Conservation (phyloP, 1,140 invertebrate genomes). For the Hetaerina americana region DNA sequence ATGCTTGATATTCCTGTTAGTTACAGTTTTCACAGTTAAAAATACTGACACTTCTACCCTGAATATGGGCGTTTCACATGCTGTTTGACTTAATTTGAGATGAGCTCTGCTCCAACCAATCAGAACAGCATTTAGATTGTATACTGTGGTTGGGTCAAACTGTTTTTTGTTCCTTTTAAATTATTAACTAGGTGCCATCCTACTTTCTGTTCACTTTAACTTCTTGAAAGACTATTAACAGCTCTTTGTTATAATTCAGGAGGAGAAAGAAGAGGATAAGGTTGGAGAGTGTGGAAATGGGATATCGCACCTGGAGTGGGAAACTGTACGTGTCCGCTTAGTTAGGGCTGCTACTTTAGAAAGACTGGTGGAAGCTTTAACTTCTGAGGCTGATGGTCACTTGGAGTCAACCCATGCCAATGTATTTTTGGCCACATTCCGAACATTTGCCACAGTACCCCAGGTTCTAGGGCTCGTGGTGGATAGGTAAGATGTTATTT, state of each 20-base stretch:
- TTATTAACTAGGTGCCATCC: too few relatives aligned
- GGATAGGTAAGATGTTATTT: constrained; percentile 55
- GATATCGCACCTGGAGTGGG: constrained; percentile 96
- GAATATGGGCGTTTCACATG: too few relatives aligned
- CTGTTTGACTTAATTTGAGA: too few relatives aligned
- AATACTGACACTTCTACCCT: too few relatives aligned
- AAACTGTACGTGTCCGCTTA: constrained; percentile 91
- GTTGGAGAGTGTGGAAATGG: not conserved
- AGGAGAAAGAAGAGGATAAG: constrained; percentile 59
- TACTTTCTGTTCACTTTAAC: not conserved
- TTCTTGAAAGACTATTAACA: not conserved
- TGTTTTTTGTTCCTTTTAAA: too few relatives aligned
- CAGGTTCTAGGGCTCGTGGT: constrained; percentile 72
- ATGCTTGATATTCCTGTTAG: too few relatives aligned
- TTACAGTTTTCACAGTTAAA: too few relatives aligned
- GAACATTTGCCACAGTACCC: constrained; percentile 68
- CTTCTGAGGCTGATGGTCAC: constrained; percentile 78
- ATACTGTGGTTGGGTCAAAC: too few relatives aligned
- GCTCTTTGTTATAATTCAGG: constrained; percentile 34
- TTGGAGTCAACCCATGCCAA: constrained; percentile 96
- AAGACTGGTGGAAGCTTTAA: constrained; percentile 79
- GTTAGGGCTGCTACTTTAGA: constrained; percentile 93
- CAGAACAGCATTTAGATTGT: too few relatives aligned
- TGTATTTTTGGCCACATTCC: constrained; percentile 89
- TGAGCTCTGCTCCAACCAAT: too few relatives aligned